Evolutionary conservation across 1,140 invertebrate species (phyloP).

Genomic region (Drosophila kanapiae): DNA sequence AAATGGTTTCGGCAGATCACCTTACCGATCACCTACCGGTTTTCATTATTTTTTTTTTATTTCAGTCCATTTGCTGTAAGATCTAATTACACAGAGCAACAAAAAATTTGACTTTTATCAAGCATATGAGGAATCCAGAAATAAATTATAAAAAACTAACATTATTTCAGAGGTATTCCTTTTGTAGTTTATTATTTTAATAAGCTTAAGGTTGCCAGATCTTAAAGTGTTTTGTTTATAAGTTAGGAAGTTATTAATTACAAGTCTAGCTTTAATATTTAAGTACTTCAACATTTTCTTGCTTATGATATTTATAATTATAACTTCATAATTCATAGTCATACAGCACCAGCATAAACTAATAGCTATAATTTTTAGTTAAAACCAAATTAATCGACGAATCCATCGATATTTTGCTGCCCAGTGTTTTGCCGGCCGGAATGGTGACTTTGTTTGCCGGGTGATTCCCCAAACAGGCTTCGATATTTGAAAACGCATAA

Average conservation of each 20-base stretch:
- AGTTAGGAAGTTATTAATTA: too few relatives aligned
- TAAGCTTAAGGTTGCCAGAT: not conserved
- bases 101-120: not conserved
- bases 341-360: too few relatives aligned
- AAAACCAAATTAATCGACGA: too few relatives aligned
- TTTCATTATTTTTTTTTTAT: conserved; percentile 47
- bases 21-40: conserved; percentile 72
- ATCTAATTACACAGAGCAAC: conserved; percentile 60
- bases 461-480: conserved; percentile 57
- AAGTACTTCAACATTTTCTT: not conserved
- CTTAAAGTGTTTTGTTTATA: not conserved
- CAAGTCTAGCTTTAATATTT: not conserved
- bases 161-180: too few relatives aligned
- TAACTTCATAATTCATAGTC: too few relatives aligned
- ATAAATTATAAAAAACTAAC: too few relatives aligned
- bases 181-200: not conserved
- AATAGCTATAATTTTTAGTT: too few relatives aligned
- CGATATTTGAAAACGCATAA: conserved; percentile 30
- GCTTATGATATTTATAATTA: not conserved
- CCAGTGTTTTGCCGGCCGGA: conserved; percentile 4
- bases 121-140: not conserved
- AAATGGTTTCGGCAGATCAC: conserved; percentile 40
- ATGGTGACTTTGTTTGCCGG: conserved; percentile 32
- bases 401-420: not conserved
- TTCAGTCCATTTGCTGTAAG: conserved; percentile 36